Conservation (phyloP, 2,113 vertebrate genomes). For the Cercocebus atys region DNA sequence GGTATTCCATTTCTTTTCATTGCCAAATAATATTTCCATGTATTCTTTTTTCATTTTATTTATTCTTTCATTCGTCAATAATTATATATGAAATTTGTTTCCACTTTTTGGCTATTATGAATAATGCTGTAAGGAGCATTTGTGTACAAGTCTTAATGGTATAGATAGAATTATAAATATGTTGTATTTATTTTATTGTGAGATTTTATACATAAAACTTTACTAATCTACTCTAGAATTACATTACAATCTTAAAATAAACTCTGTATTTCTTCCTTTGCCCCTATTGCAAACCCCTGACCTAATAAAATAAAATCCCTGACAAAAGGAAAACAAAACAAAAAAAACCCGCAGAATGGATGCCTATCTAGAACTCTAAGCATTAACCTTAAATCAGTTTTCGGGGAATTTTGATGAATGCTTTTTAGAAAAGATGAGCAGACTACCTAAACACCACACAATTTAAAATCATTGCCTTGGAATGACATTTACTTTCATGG, state of each 20-base stretch:
- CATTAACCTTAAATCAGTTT: neutral
- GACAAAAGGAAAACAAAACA: too few species aligned
- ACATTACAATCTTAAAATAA: neutral
- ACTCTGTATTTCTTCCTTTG: neutral
- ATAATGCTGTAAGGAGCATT: neutral
- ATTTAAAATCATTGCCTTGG: neutral
- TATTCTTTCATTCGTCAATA: neutral
- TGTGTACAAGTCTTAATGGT: neutral
- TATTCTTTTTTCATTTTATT: neutral
- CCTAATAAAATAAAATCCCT: neutral
- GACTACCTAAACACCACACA: fast-evolving
- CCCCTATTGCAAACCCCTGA: neutral
- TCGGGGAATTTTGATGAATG: neutral
- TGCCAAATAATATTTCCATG: neutral
- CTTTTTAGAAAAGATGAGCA: neutral
- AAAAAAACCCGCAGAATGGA: too few species aligned
- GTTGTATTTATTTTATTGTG: neutral
- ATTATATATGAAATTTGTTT: fast-evolving
- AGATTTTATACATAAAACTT: neutral
- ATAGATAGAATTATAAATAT: neutral
- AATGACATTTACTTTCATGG: neutral
- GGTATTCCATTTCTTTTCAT: neutral
- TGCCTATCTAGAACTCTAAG: neutral
- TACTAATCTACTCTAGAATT: neutral
- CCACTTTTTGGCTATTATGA: neutral